Percentiles rank a stretch among this genome's conserved stretches.
Conservation (phyloP, 2,797 vertebrate species). For the Menidia menidia region DNA sequence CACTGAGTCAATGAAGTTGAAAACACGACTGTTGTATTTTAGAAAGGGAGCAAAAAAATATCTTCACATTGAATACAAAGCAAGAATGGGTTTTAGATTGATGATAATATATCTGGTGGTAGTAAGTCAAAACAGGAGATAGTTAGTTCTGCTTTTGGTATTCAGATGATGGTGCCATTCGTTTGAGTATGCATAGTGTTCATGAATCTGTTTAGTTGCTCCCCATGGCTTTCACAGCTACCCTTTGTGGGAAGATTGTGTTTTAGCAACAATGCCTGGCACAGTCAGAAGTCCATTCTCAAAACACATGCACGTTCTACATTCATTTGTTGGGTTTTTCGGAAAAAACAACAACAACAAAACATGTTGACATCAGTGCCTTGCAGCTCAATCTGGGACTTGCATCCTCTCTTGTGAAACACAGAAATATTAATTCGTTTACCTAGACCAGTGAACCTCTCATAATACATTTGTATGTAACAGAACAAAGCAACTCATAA, state of each 20-base stretch:
- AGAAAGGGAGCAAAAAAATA: slow-evolving; percentile 24
- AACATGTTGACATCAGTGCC: slow-evolving; percentile 29
- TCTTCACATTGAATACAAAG: slow-evolving; percentile 54
- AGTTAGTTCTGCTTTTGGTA: slow-evolving; percentile 75
- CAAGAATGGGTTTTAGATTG: slow-evolving; percentile 63
- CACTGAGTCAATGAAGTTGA: slow-evolving; percentile 21
- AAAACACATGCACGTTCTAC: slow-evolving; percentile 61
- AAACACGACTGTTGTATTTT: slow-evolving; percentile 46
- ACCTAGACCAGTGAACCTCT: slow-evolving; percentile 9
- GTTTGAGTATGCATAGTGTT: slow-evolving; percentile 83
- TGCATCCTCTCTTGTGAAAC: slow-evolving; percentile 21
- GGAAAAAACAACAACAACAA: slow-evolving; percentile 11
- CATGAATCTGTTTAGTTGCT: slow-evolving; percentile 78
- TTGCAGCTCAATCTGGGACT: slow-evolving; percentile 18
- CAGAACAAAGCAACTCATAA: neutral
- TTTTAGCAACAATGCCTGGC: slow-evolving; percentile 71
- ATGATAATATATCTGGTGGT: slow-evolving; percentile 62
- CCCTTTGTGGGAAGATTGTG: slow-evolving; percentile 71
- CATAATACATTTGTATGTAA: neutral
- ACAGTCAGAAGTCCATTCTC: slow-evolving; percentile 53
- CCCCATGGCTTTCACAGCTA: slow-evolving; percentile 75
- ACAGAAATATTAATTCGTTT: slow-evolving; percentile 21
- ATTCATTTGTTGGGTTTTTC: slow-evolving; percentile 57
- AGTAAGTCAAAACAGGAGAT: slow-evolving; percentile 69
- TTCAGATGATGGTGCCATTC: slow-evolving; percentile 85